These are phyloP conservation scores for Apostichopus japonicus DNA, from an alignment of 35 echinoderm and acorn worm genomes.

Conservation along the genomic window DNA sequence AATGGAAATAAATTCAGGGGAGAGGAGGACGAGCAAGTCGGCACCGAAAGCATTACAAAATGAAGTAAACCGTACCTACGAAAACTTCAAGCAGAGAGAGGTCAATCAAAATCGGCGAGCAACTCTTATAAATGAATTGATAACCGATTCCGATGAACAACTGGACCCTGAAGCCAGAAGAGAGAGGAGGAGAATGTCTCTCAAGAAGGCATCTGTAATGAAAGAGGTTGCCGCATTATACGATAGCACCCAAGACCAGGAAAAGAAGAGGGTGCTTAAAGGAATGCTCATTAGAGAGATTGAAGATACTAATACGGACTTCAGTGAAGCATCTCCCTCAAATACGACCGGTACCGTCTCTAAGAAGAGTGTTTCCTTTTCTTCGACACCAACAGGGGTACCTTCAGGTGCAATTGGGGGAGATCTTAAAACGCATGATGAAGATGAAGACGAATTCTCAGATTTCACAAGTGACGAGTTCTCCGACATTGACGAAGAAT, in stretches of 20 bases:
- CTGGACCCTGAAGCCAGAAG: background rate
- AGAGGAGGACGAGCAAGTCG: background rate
- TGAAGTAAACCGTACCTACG: constrained; percentile 3
- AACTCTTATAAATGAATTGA: background rate
- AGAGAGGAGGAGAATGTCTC: background rate
- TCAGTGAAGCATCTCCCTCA: too few relatives aligned
- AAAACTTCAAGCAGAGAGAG: background rate
- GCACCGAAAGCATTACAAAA: background rate
- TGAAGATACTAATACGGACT: background rate
- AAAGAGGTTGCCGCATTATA: constrained; percentile 30
- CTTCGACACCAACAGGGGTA: background rate
- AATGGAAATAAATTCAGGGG: background rate
- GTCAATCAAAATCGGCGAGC: constrained; percentile 5
- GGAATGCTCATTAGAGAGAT: constrained; percentile 35
- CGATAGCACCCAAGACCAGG: constrained; percentile 2
- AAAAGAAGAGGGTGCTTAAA: constrained; percentile 3
- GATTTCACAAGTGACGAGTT: background rate
- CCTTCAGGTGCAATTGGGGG: background rate
- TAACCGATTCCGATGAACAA: background rate
- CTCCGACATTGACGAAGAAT: background rate
- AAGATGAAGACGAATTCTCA: constrained; percentile 10
- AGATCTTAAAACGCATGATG: background rate
- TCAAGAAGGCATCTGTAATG: constrained; percentile 30
- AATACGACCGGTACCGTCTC: background rate
- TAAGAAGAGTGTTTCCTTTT: constrained; percentile 32